phyloP scores from a whole-genome alignment of 2,888 invertebrate species.

The Campaea margaritaria region DNA sequence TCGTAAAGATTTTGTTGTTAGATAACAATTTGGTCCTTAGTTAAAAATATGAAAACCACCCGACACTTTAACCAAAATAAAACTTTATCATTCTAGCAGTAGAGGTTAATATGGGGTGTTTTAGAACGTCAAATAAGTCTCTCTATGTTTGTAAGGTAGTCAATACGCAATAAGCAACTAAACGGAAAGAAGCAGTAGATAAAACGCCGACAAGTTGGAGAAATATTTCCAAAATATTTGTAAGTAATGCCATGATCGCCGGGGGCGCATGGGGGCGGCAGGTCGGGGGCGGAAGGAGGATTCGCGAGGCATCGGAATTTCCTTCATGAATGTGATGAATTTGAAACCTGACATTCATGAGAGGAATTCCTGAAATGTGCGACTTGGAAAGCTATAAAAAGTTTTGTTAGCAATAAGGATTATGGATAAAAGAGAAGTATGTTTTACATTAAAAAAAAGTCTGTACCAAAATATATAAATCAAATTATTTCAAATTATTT shows the following conservation, averaged over 20 bases:
- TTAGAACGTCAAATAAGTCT: constrained; percentile 18
- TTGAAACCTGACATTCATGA: constrained; percentile 23
- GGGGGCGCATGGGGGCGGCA: constrained; percentile 51
- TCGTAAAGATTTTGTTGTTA: constrained; percentile 79
- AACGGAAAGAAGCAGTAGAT: constrained; percentile 84
- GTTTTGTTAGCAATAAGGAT: not conserved
- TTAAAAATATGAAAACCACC: constrained; percentile 37
- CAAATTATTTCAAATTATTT: too few species aligned
- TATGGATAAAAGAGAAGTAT: too few species aligned
- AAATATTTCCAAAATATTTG: constrained; percentile 86
- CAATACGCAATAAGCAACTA: constrained; percentile 71
- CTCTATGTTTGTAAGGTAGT: constrained; percentile 35
- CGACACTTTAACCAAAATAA: constrained; percentile 23
- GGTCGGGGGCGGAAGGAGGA: constrained; percentile 22
- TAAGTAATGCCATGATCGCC: constrained; percentile 72
- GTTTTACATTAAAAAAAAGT: too few species aligned
- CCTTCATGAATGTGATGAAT: constrained; percentile 28
- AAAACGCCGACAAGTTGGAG: constrained; percentile 83
- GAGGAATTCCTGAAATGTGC: constrained; percentile 18
- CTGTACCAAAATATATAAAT: too few species aligned
- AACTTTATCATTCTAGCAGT: fast-evolving
- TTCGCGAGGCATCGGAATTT: constrained; percentile 50
- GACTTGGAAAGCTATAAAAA: constrained; percentile 8
- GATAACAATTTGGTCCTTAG: constrained; percentile 65
- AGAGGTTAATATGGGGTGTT: constrained; percentile 31